Evolutionary conservation across 35 echinoderm and acorn worm genomes (phyloP), one percentile per base, ranked within the genome.

Genomic region (Eucidaris tribuloides): DNA sequence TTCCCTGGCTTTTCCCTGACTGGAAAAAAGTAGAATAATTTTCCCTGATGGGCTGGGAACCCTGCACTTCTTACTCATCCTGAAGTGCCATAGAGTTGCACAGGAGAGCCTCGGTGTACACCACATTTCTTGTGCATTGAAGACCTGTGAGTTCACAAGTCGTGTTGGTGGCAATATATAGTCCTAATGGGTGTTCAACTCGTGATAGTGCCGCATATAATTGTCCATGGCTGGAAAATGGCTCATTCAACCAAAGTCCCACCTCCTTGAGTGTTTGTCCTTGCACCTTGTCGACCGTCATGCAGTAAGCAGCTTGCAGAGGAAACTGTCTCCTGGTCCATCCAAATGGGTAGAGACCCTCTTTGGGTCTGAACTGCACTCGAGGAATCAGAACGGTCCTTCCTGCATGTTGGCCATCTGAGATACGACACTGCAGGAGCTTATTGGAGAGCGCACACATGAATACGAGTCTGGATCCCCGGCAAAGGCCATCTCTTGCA

Each of bases 221-320:
- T 71, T 84, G 82, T 17, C 82, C 82, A 46, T 84, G 82, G 22
- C 52, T 71, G 42, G 71, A 84, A 3, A 84, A 58, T 5, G 82
- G 82, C 32, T 84, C 40, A 17, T 39, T 9, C 27, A 84, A 41
- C 5, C 0, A 41, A 45, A 84, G 20, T 84, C 82, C 82, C 39
- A 65, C 64, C 13, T 84, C 19, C 14, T 70, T 5, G n/a, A 84
- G 62, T 19, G 82, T 84, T 84, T 84, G 82, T 35, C 82, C 82
- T 35, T 84, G 82, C 11, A 33, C n/a, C 71, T 84, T 84, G 28
- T 84, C 71, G 33, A 84, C 71, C 3, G 82, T 84, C 62, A 66
- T 84, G 39, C 52, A 7, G 40, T 64, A 84, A 4, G 82, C 23
- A 20, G 62, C 29, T 6, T 62, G n/a, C 11, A 84, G 11, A 0